phyloP scores from a whole-genome alignment of 2,888 invertebrate genomes.

The Apodemia duryi region DNA sequence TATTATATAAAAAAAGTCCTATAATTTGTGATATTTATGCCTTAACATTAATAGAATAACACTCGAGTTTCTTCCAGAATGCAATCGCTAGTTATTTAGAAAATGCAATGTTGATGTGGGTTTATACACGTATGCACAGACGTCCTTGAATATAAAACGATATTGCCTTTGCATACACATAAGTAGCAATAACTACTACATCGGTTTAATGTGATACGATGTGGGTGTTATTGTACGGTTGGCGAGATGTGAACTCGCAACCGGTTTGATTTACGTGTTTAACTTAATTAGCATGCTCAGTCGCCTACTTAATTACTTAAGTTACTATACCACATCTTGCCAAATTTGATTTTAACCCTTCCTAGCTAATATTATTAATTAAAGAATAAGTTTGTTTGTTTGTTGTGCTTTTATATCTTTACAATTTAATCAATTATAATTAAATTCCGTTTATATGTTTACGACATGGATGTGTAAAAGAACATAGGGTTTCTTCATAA shows the following conservation, averaged over 20 bases:
- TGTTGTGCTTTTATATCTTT: too few relatives aligned
- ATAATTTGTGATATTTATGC: too few relatives aligned
- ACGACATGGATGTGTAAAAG: too few relatives aligned
- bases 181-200: not conserved
- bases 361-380: too few relatives aligned
- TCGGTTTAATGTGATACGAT: conserved; percentile 4
- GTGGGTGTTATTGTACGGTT: not conserved
- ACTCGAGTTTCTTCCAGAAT: too few relatives aligned
- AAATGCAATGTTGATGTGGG: not conserved
- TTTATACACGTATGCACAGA: not conserved
- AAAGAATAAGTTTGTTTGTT: not conserved
- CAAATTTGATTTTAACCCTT: not conserved
- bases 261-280: not conserved
- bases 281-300: not conserved
- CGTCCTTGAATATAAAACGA: conserved; percentile 1
- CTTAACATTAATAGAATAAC: too few relatives aligned
- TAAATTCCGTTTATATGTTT: too few relatives aligned
- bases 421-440: too few relatives aligned
- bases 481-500: too few relatives aligned
- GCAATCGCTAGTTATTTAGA: not conserved
- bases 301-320: conserved; percentile 5
- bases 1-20: too few relatives aligned
- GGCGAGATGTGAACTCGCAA: not conserved
- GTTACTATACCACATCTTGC: not conserved
- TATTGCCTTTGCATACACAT: not conserved